phyloP scores from a whole-genome alignment of 2,113 vertebrate species.

The Lagopus muta region DNA sequence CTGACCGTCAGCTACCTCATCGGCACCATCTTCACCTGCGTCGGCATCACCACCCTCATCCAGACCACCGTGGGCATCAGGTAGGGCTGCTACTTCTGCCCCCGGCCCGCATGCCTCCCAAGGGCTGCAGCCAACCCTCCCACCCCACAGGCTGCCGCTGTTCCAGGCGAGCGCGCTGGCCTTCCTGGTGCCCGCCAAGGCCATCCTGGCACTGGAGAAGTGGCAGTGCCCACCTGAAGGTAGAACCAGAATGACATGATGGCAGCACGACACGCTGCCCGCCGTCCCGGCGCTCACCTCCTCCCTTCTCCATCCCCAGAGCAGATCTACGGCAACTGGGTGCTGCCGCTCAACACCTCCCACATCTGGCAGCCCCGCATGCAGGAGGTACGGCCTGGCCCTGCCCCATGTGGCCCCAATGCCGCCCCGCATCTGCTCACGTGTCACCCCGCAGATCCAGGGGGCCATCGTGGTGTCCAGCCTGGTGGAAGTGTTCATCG shows the following conservation, averaged over 20 bases:
- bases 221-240: slow-evolving; percentile 88
- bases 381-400: slow-evolving; percentile 78
- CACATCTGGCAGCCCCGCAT: slow-evolving; percentile 96
- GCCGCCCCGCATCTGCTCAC: background rate
- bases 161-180: slow-evolving; percentile 91
- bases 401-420: rapidly evolving
- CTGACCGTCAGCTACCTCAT: slow-evolving; percentile 92
- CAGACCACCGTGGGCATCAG: slow-evolving; percentile 94
- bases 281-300: background rate
- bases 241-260: background rate
- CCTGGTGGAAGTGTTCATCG: slow-evolving; percentile 87
- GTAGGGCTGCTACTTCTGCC: slow-evolving; percentile 54
- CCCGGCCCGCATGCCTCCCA: background rate
- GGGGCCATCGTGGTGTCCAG: slow-evolving; percentile 95
- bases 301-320: slow-evolving; percentile 74
- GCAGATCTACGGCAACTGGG: slow-evolving; percentile 94
- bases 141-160: slow-evolving; percentile 81
- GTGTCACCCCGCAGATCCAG: slow-evolving; percentile 81
- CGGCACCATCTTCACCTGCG: slow-evolving; percentile 95
- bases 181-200: slow-evolving; percentile 87
- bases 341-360: slow-evolving; percentile 86
- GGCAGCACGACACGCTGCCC: background rate
- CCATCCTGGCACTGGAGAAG: slow-evolving; percentile 86
- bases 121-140: background rate
- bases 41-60: slow-evolving; percentile 94